A percentile compares a stretch with the other conserved stretches of the same genome.
Evolutionary conservation across 2,797 vertebrate species (phyloP).

Genomic region (Pygocentrus nattereri): DNA sequence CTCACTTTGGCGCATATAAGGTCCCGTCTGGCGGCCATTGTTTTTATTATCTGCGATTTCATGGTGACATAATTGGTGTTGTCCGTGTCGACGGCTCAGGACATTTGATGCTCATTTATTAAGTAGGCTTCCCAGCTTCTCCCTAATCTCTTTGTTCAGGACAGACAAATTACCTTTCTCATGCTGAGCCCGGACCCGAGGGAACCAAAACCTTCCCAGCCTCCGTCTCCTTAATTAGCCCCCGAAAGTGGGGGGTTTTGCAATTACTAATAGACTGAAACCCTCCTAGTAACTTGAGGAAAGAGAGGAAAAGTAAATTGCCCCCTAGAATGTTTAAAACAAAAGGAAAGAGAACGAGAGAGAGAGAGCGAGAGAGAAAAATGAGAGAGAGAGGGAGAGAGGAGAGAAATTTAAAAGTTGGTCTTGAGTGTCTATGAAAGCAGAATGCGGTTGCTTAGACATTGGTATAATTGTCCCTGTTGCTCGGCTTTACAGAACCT

Average conservation of each 20-base stretch:
- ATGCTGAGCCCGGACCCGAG: conserved; percentile 91
- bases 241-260: conserved; percentile 89
- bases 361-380: conserved; percentile 54
- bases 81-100: conserved; percentile 83
- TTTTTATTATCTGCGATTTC: conserved; percentile 77
- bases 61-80: conserved; percentile 88
- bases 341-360: conserved; percentile 68
- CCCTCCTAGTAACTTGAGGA: conserved; percentile 92
- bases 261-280: conserved; percentile 93
- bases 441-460: conserved; percentile 58
- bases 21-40: conserved; percentile 66
- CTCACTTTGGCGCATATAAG: conserved; percentile 40
- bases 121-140: conserved; percentile 92
- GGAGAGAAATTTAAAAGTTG: conserved; percentile 57
- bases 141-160: conserved; percentile 97
- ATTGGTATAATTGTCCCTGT: conserved; percentile 73
- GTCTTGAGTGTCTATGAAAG: conserved; percentile 62
- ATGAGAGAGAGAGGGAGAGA: conserved; percentile 41
- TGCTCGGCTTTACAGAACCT: conserved; percentile 71
- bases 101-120: conserved; percentile 97
- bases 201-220: conserved; percentile 93
- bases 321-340: conserved; percentile 83
- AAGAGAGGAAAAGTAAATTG: conserved; percentile 80
- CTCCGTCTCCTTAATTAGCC: conserved; percentile 99
- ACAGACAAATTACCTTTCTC: conserved; percentile 99